Percentiles rank a stretch among this genome's conserved stretches.
These are phyloP conservation scores for Ophion costatus DNA, from an alignment of 2,888 invertebrate species.

Conservation along the genomic window DNA sequence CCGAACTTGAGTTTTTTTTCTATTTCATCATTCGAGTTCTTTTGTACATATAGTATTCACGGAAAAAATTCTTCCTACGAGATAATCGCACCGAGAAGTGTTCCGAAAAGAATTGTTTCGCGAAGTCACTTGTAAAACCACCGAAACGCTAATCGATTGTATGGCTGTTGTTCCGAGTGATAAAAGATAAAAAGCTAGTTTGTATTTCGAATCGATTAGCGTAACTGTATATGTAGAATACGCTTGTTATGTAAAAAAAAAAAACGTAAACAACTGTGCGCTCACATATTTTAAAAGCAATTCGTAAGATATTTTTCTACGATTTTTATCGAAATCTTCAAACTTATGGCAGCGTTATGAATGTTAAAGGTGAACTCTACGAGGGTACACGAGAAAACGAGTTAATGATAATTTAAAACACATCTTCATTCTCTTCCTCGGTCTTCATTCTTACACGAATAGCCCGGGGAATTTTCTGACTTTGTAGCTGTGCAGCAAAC, in stretches of 20 bases:
- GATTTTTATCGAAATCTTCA: conserved; percentile 34
- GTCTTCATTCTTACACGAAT: not conserved
- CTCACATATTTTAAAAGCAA: conserved; percentile 35
- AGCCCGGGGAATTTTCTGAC: not conserved
- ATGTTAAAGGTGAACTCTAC: not conserved
- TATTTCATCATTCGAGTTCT: not conserved
- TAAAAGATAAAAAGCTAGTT: not conserved
- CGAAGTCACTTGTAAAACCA: conserved; percentile 38
- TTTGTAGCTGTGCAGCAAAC: conserved; percentile 23
- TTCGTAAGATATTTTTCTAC: conserved; percentile 60
- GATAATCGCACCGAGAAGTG: conserved; percentile 52
- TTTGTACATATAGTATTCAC: conserved; percentile 25
- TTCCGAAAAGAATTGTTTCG: conserved; percentile 30
- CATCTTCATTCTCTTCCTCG: not conserved
- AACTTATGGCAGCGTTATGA: conserved; percentile 19
- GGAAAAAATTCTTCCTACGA: conserved; percentile 6
- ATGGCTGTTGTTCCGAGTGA: conserved; percentile 19
- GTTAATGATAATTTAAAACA: not conserved
- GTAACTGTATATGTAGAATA: not conserved
- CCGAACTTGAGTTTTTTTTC: conserved; percentile 1
- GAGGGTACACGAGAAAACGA: not conserved
- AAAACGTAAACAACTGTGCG: not conserved
- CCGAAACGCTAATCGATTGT: conserved; percentile 32
- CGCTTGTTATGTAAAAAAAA: not conserved
- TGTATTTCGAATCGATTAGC: conserved; percentile 7